These are phyloP conservation scores for Drosophila parthenogenetica DNA, from an alignment of 2,888 invertebrate genomes.

Conservation along the genomic window DNA sequence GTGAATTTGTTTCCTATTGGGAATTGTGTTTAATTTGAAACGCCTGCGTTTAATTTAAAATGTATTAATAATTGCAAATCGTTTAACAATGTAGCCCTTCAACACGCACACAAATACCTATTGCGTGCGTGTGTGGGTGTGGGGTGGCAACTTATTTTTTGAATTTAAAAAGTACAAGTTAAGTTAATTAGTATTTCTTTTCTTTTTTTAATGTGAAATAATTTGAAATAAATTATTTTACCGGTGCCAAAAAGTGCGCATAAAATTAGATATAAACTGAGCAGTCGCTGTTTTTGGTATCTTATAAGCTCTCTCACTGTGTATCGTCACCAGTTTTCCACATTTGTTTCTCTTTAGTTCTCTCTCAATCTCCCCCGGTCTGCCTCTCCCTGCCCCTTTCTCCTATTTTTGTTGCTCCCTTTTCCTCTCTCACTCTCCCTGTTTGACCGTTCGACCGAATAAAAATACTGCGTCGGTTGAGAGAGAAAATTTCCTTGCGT, in stretches of 20 bases:
- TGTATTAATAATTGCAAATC: slow-evolving; percentile 76
- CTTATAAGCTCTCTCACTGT: background rate
- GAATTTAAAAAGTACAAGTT: slow-evolving; percentile 5
- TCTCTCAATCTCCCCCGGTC: no score
- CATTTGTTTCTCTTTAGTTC: background rate
- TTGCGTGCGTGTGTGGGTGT: background rate
- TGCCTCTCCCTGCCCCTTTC: no score
- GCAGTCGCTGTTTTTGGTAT: slow-evolving; percentile 11
- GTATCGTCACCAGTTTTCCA: background rate
- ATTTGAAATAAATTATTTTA: slow-evolving; percentile 45
- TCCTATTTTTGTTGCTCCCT: background rate
- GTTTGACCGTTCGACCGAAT: background rate
- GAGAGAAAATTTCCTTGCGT: no score
- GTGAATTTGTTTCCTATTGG: no score
- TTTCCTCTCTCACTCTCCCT: background rate
- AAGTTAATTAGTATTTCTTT: slow-evolving; percentile 14
- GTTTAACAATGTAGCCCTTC: slow-evolving; percentile 63
- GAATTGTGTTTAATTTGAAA: slow-evolving; percentile 16
- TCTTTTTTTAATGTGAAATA: slow-evolving; percentile 22
- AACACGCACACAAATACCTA: no score
- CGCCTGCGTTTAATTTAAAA: slow-evolving; percentile 44
- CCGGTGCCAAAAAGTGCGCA: slow-evolving; percentile 55
- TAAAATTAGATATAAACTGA: slow-evolving; percentile 31
- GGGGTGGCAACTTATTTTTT: slow-evolving; percentile 20
- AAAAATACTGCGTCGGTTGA: no score